Evolutionary conservation across 2,888 invertebrate genomes (phyloP), one percentile per base, ranked within the genome.

Genomic region (Caenorhabditis panamensis): DNA sequence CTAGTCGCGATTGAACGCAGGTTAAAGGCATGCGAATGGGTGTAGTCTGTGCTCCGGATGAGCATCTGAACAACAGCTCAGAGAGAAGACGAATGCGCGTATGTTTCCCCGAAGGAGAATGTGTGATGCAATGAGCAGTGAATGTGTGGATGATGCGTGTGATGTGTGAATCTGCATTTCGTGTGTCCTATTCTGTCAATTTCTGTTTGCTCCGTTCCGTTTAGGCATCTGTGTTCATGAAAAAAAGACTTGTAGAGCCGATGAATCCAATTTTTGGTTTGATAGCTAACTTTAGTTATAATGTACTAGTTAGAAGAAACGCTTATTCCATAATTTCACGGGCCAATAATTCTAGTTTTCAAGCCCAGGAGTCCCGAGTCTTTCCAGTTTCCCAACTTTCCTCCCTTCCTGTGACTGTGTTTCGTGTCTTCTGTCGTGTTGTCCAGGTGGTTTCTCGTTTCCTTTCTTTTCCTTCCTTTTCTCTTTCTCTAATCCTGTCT

Each of bases 21-120:
- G 72, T 72, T 79, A 56, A 79, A 79, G 63, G 68, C 68, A 73
- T 73, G 79, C 63, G 79, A 73, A 73, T 79, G 79, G 79, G 79
- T 79, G 44, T 79, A 66, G 73, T 67, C 41, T 61, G 51, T 49
- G 24, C 6, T 24, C 24, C 24, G 22, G 20, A n/a, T 18, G 44
- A 44, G 44, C 49, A 22, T 4, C 20, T 18, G 20, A 49, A 20
- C 49, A 4, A 49, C 49, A 9, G 5, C 9, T 9, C 31, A 31
- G 9, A 6, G 31, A 31, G 31, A 31, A 49, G 49, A 49, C 2
- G 49, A 41, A 6, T 11, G 41, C 41, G 41, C 41, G 47, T 47
- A 47, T 47, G 47, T 47, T 47, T 47, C n/a, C n/a, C n/a, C n/a
- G n/a, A n/a, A n/a, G n/a, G n/a, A n/a, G n/a, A n/a, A n/a, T n/a